Percentiles rank a stretch among this genome's conserved stretches.
phyloP scores from a whole-genome alignment of 2,113 vertebrate genomes.

The Engystomops pustulosus region DNA sequence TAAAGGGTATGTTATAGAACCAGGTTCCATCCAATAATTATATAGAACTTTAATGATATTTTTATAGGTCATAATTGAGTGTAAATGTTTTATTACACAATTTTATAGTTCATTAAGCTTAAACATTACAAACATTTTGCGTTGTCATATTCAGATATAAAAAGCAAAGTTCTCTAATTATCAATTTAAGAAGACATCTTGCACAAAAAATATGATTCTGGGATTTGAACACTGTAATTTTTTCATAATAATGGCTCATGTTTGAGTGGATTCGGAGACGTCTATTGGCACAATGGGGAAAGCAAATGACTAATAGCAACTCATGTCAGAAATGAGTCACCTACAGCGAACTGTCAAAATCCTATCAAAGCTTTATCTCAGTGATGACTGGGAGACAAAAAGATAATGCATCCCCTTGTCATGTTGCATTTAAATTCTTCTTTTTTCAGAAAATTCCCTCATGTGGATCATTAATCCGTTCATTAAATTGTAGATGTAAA shows the following conservation, averaged over 20 bases:
- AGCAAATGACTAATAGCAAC: constrained; percentile 13
- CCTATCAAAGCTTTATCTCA: constrained; percentile 32
- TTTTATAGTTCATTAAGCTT: too few relatives aligned
- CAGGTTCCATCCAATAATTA: too few relatives aligned
- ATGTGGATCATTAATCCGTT: constrained; percentile 27
- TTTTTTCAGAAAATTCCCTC: constrained; percentile 19
- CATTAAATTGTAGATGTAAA: constrained; percentile 35
- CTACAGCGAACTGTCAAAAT: constrained; percentile 38
- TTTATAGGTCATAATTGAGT: too few relatives aligned
- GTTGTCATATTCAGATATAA: neutral
- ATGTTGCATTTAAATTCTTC: too few relatives aligned
- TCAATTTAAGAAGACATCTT: constrained; percentile 16
- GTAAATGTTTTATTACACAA: too few relatives aligned
- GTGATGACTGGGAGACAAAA: constrained; percentile 25
- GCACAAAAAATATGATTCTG: neutral
- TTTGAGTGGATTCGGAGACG: neutral
- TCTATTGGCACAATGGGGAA: neutral
- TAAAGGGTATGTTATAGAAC: too few relatives aligned
- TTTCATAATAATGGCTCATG: constrained; percentile 29
- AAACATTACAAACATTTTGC: neutral
- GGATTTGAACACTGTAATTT: constrained; percentile 14
- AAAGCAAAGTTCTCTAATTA: neutral
- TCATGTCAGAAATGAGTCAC: constrained; percentile 9
- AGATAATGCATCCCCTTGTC: too few relatives aligned
- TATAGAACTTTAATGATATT: too few relatives aligned